Conservation (phyloP, 37 sponge, comb jelly and placozoan genomes). For the Spongilla lacustris region DNA sequence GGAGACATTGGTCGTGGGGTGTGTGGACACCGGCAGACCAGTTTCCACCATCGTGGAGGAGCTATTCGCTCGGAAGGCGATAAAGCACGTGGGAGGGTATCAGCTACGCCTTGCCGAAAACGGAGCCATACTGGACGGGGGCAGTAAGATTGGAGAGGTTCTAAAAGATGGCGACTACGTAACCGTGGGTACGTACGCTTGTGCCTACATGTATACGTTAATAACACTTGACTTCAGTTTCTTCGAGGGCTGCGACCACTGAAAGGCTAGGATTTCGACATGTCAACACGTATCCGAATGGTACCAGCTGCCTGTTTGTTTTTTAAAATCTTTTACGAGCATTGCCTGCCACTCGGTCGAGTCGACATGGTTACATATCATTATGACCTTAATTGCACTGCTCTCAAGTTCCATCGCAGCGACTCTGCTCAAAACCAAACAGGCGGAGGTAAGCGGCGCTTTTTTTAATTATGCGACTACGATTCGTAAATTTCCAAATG, state of each 20-base stretch:
- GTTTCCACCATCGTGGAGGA: constrained; percentile 10
- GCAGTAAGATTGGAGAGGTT: constrained; percentile 41
- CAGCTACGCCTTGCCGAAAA: constrained; percentile 38
- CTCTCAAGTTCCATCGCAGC: constrained; percentile 4
- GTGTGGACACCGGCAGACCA: not conserved
- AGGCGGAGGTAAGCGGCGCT: constrained; percentile 20
- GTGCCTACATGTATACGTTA: too few relatives aligned
- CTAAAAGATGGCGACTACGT: constrained; percentile 60
- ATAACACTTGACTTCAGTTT: not conserved
- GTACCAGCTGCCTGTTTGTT: too few relatives aligned
- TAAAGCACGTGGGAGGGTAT: not conserved
- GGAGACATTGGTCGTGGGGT: constrained; percentile 16
- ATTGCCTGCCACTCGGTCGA: too few relatives aligned
- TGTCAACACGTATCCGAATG: too few relatives aligned
- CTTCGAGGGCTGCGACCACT: too few relatives aligned
- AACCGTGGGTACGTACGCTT: constrained; percentile 48
- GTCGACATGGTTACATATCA: not conserved
- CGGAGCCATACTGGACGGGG: constrained; percentile 24
- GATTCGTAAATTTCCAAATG: not conserved
- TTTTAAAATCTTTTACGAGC: too few relatives aligned
- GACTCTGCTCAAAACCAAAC: constrained; percentile 15
- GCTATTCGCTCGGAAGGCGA: not conserved
- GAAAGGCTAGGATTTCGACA: too few relatives aligned
- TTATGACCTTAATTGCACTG: not conserved
- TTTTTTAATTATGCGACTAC: too few relatives aligned